Evolutionary conservation across 2,888 invertebrate species (phyloP), one percentile per base, ranked within the genome.

Genomic region (Amphipyra tragopoginis): DNA sequence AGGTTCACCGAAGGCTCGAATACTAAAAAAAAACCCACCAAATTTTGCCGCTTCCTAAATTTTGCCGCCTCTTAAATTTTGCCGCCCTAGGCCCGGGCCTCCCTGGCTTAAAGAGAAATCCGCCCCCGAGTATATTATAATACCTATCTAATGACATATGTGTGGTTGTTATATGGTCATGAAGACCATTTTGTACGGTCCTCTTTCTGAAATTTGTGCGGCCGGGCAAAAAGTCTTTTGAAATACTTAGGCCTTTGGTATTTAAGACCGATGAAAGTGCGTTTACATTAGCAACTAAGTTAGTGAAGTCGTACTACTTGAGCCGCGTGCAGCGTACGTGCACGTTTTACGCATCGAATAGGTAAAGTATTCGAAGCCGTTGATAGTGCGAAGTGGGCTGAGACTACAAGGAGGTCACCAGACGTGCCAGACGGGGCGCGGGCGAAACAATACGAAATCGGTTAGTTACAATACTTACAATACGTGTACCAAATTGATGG

Each of bases 331-430:
- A 56, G 59, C 69, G 75, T 58, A 45, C 68, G 65, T 65, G 68
- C 66, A 74, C 56, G 63, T 78, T 68, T 72, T 64, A 77, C 72
- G 50, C 59, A 65, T 63, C 44, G 63, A 47, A 60, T 77, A 64
- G 64, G 67, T 76, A 72, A 72, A 76, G 58, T 67, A 47, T 58
- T 74, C 62, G 49, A 65, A 70, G 73, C 65, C 65, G 74, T 79
- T 77, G 71, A 63, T 61, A 76, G 73, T 54, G 73, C 63, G 51
- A 71, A 71, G 66, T 70, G 57, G 51, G 63, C 47, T 62, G 59
- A 63, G 56, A 42, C 59, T 53, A 53, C 63, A 83, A 83, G 80
- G 80, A 83, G 86, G 87, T 86, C 84, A 80, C 67, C 76, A 80
- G 79, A 76, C 80, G 66, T 15, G 34, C 45, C 77, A 82, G 81